Conservation (phyloP, 2,797 vertebrate genomes). For the Sebastes ruberrimus region DNA sequence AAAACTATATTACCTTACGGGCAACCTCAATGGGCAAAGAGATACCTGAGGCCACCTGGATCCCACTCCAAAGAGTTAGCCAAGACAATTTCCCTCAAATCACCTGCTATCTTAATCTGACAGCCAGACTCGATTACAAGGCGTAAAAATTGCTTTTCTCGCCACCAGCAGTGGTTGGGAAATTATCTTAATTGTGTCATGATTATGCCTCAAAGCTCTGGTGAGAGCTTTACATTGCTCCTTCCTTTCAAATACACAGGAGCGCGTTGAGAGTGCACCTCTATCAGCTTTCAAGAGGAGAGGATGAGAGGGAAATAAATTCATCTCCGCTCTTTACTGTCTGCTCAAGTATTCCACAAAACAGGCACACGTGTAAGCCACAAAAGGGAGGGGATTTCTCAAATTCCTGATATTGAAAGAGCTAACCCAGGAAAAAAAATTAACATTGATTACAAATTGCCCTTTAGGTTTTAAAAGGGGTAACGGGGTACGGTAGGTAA, state of each 20-base stretch:
- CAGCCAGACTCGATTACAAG: constrained; percentile 87
- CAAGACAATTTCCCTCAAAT: constrained; percentile 87
- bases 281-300: constrained; percentile 48
- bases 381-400: constrained; percentile 2
- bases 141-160: constrained; percentile 88
- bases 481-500: neutral
- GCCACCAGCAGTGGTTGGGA: constrained; percentile 85
- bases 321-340: constrained; percentile 36
- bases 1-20: constrained; percentile 75
- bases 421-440: neutral
- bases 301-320: constrained; percentile 49
- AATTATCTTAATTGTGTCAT: constrained; percentile 91
- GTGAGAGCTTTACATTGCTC: constrained; percentile 73
- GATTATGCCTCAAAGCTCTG: constrained; percentile 87
- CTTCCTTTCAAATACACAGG: constrained; percentile 59
- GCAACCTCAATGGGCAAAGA: constrained; percentile 69
- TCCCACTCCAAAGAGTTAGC: constrained; percentile 81
- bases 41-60: constrained; percentile 84
- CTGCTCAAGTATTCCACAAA: constrained; percentile 36
- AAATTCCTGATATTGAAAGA: neutral
- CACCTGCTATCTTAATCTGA: constrained; percentile 90
- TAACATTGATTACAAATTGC: neutral
- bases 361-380: constrained; percentile 9
- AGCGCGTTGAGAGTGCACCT: constrained; percentile 44
- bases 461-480: neutral